Evolutionary conservation across 2,113 vertebrate species (phyloP).

Genomic region (Petrocephalus microphthalmus): DNA sequence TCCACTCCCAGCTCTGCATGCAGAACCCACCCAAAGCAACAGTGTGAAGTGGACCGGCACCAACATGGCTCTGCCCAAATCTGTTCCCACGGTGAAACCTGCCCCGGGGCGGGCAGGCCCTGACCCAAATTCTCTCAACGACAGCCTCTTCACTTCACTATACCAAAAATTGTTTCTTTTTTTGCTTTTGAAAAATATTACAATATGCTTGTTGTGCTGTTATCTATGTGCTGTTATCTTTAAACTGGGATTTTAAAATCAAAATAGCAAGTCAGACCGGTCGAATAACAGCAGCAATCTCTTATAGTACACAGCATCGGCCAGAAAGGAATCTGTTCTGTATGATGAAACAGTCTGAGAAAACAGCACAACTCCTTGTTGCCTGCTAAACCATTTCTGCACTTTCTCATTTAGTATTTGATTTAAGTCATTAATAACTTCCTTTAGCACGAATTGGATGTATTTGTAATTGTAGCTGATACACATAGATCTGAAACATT

Average conservation of each 20-base stretch:
- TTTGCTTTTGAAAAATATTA: conserved; percentile 39
- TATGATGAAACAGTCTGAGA: conserved; percentile 52
- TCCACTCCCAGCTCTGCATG: conserved; percentile 66
- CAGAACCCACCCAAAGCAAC: conserved; percentile 72
- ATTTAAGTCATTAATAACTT: conserved; percentile 29
- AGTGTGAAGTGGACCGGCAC: conserved; percentile 72
- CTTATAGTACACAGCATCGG: neutral
- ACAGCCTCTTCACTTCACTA: conserved; percentile 56
- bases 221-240: conserved; percentile 60
- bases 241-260: conserved; percentile 40
- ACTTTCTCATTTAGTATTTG: conserved; percentile 49
- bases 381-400: conserved; percentile 60
- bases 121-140: conserved; percentile 47
- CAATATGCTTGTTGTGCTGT: conserved; percentile 9
- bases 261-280: conserved; percentile 6
- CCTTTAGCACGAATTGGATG: neutral
- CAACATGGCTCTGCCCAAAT: conserved; percentile 43
- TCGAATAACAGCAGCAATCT: neutral
- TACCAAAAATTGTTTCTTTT: conserved; percentile 26
- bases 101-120: neutral
- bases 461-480: neutral
- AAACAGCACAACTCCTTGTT: conserved; percentile 58
- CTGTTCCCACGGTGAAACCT: neutral
- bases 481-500: neutral
- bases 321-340: conserved; percentile 16